Conservation (phyloP, 53 echinoderm and acorn worm genomes). For the Actinopyga echinites region DNA sequence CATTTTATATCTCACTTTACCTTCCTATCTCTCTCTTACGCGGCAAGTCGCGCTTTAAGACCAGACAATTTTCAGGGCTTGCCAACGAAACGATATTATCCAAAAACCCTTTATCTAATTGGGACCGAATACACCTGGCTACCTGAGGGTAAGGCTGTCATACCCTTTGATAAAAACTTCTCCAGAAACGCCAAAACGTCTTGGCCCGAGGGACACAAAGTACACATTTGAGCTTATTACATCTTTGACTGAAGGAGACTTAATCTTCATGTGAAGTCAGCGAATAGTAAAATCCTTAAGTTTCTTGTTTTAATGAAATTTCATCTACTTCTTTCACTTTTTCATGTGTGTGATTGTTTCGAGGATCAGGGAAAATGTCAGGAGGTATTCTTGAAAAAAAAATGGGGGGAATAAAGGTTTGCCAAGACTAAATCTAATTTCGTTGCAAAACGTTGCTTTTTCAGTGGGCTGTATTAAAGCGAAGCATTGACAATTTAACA, state of each 20-base stretch:
- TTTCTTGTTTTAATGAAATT: conserved; percentile 43
- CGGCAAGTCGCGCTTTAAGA: conserved; percentile 16
- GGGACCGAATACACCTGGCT: conserved; percentile 28
- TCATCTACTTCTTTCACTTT: conserved; percentile 9
- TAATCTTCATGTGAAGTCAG: conserved; percentile 40
- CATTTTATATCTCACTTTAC: conserved; percentile 10
- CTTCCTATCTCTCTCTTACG: conserved; percentile 1
- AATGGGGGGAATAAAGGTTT: conserved; percentile 20
- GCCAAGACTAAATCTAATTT: conserved; percentile 26
- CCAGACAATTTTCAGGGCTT: conserved; percentile 35
- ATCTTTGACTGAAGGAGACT: conserved; percentile 22
- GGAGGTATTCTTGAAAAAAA: background rate
- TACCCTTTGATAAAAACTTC: conserved; percentile 31
- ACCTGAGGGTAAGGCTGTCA: conserved; percentile 32
- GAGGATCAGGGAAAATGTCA: conserved; percentile 23
- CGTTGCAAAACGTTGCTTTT: conserved; percentile 43
- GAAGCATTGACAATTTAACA: conserved; percentile 36
- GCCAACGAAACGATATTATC: conserved; percentile 33
- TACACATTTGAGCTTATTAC: conserved; percentile 43
- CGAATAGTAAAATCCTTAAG: conserved; percentile 28
- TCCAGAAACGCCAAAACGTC: conserved; percentile 38
- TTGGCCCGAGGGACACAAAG: conserved; percentile 24
- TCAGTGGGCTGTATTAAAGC: conserved; percentile 32
- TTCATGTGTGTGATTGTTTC: conserved; percentile 16
- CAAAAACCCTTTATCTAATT: conserved; percentile 32